Evolutionary conservation across 2,888 invertebrate genomes (phyloP).

Genomic region (Tigriopus californicus): DNA sequence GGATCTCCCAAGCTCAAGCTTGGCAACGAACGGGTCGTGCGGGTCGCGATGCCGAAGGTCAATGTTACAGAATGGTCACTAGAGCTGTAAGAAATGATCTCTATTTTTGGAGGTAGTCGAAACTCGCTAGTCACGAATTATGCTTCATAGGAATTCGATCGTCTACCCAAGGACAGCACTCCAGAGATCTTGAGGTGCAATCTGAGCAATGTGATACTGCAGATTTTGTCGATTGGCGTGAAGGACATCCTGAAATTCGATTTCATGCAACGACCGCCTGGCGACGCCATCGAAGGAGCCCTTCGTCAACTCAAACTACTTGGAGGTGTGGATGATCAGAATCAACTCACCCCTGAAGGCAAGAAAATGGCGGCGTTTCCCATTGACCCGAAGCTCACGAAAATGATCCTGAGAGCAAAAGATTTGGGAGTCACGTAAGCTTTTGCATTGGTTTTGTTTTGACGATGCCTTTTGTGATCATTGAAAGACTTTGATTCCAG

Average conservation of each 20-base stretch:
- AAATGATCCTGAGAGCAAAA: conserved; percentile 54
- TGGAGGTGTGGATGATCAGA: conserved; percentile 41
- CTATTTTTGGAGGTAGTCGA: too few species aligned
- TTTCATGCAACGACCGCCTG: conserved; percentile 69
- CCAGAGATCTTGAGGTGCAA: conserved; percentile 72
- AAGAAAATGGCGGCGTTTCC: conserved; percentile 75
- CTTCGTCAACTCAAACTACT: conserved; percentile 30
- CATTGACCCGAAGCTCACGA: conserved; percentile 70
- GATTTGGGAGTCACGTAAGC: conserved; percentile 40
- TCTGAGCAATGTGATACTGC: conserved; percentile 51
- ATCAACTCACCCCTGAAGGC: conserved; percentile 52
- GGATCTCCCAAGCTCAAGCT: conserved; percentile 75
- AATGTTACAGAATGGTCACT: conserved; percentile 46
- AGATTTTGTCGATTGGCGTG: conserved; percentile 60
- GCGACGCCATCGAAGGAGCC: conserved; percentile 33
- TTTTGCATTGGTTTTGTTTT: background rate
- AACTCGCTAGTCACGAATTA: too few species aligned
- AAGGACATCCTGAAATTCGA: conserved; percentile 59
- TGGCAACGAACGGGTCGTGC: conserved; percentile 84
- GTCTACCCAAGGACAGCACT: conserved; percentile 46
- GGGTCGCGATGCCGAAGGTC: conserved; percentile 64
- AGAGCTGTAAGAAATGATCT: background rate
- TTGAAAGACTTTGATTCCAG: conserved; percentile 27
- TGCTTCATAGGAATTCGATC: conserved; percentile 40
- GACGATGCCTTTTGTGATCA: background rate